A percentile compares a stretch with the other conserved stretches of the same genome.
Evolutionary conservation across 2,113 vertebrate species (phyloP).

Genomic region (Heloderma charlesbogerti): DNA sequence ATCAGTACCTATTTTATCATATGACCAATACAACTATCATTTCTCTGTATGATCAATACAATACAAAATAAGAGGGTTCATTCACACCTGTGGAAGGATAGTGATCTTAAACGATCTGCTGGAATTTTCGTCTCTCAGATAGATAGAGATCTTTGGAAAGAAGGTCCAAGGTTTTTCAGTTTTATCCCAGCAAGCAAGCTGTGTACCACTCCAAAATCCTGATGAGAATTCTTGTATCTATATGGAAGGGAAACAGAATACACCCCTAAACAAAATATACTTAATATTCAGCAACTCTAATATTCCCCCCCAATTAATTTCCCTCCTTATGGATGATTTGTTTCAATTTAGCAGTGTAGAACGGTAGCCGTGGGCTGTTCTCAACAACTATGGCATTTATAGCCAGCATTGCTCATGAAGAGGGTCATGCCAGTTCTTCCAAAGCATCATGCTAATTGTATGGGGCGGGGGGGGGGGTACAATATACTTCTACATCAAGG

Average conservation of each 20-base stretch:
- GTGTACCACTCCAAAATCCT: constrained; percentile 93
- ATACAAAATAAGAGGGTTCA: constrained; percentile 46
- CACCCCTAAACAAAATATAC: background rate
- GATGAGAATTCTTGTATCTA: constrained; percentile 92
- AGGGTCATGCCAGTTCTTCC: background rate
- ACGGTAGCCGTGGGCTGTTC: background rate
- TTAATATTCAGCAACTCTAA: background rate
- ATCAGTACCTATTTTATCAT: background rate
- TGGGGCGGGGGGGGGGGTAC: no score
- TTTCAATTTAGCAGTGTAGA: background rate
- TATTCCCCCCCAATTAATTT: background rate
- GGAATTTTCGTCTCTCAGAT: constrained; percentile 89
- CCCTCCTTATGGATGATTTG: fast-evolving
- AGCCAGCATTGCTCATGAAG: background rate
- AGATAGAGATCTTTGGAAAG: constrained; percentile 96
- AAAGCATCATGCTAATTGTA: background rate
- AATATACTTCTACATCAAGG: background rate
- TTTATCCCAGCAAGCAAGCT: constrained; percentile 93
- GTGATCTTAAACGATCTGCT: constrained; percentile 93
- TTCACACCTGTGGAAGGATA: constrained; percentile 90
- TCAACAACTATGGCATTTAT: fast-evolving
- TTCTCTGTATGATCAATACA: no score
- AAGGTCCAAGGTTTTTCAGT: constrained; percentile 89
- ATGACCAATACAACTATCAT: background rate
- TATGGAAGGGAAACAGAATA: background rate